These are phyloP conservation scores for Sinonovacula constricta DNA, from an alignment of 1,140 invertebrate genomes.

Conservation along the genomic window DNA sequence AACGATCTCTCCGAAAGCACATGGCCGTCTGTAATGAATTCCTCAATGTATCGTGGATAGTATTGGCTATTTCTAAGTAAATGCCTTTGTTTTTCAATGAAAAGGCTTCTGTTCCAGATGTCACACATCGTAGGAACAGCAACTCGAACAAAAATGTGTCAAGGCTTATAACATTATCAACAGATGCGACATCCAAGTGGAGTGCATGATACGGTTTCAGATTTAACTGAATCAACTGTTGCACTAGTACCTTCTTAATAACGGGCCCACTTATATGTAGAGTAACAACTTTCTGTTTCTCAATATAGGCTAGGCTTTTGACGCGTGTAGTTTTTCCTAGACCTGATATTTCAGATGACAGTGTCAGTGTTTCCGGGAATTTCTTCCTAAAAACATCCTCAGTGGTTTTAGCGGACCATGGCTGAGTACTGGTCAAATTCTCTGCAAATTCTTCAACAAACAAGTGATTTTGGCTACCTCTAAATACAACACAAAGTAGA, in stretches of 20 bases:
- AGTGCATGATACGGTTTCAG: slow-evolving; percentile 22
- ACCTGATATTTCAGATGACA: slow-evolving; percentile 55
- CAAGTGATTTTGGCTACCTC: slow-evolving; percentile 48
- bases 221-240: slow-evolving; percentile 9
- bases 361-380: slow-evolving; percentile 27
- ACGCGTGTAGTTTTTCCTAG: slow-evolving; percentile 55
- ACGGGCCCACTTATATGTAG: slow-evolving; percentile 52
- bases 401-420: slow-evolving; percentile 13
- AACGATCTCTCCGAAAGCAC: slow-evolving; percentile 45
- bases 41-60: slow-evolving; percentile 41
- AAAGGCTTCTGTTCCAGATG: slow-evolving; percentile 29
- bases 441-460: slow-evolving; percentile 46
- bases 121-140: slow-evolving; percentile 45
- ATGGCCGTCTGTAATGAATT: slow-evolving; percentile 47
- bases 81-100: slow-evolving; percentile 37
- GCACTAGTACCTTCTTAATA: slow-evolving; percentile 3
- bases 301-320: not conserved
- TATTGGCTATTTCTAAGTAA: slow-evolving; percentile 58
- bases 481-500: slow-evolving; percentile 44
- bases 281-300: not conserved
- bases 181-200: slow-evolving; percentile 54
- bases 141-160: slow-evolving; percentile 59
- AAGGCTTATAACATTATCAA: slow-evolving; percentile 38
- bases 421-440: slow-evolving; percentile 10
- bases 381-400: slow-evolving; percentile 14